Evolutionary conservation across 2,888 invertebrate species (phyloP), one percentile per base, ranked within the genome.

Genomic region (Pyrochroa serraticornis): DNA sequence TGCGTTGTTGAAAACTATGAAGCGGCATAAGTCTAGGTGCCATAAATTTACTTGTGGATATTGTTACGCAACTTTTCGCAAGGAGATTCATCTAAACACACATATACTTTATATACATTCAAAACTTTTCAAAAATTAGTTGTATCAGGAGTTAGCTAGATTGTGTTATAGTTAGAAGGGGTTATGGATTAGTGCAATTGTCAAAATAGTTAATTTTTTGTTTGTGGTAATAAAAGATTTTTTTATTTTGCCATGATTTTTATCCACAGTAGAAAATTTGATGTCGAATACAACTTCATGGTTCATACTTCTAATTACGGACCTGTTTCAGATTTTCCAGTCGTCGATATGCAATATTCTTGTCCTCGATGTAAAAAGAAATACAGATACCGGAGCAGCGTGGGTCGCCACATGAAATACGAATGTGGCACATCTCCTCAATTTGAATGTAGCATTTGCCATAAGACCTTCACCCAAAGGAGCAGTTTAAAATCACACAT

Each of bases 401-500:
- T 89, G 65, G 79, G 84, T 2, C 56, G 57, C 6, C 77, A 77
- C 63, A 66, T 65, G 14, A 65, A 59, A 51, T 65, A 65, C 38
- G 70, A 70, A 33, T 70, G 70, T 55, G 58, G 60, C 9, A 68
- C 68, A 9, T 46, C 43, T 1, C 67, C 67, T 0, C 63, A 51
- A 45, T 66, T 65, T 38, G 48, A 42, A 6, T 70, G 70, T 52
- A 9, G 44, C 1, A 13, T 54, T 6, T 70, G 70, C 41, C 51
- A 44, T 13, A 69, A 56, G 42, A 64, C 39, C 32, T 68, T 66
- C 41, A 62, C 64, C 10, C 67, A 65, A 42, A 68, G 63, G 64
- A 80, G 81, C 63, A 82, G 83, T 66, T 71, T 83, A n/a, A 73
- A 80, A 58, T 50, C 46, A 12, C 57, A 57, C n/a, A 56, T 45